Percentiles rank a stretch among this genome's conserved stretches.
Conservation (phyloP, 1,140 invertebrate genomes). For the Platorchestia sp. region DNA sequence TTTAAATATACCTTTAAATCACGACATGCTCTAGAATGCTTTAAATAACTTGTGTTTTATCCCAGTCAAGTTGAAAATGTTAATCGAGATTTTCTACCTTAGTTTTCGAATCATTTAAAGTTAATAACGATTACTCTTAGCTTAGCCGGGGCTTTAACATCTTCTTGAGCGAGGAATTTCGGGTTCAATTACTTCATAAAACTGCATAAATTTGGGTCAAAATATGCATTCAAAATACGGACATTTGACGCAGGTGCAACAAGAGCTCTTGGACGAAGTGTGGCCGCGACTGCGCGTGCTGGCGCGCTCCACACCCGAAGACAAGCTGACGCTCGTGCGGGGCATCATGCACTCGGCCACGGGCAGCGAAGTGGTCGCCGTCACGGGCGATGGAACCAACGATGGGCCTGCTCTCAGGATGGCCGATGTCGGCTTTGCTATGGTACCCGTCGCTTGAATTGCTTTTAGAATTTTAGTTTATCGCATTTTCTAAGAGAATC, state of each 20-base stretch:
- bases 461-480: background rate
- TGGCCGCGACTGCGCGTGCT: conserved; percentile 78
- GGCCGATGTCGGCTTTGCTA: conserved; percentile 80
- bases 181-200: no score
- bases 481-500: no score
- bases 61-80: no score
- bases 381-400: conserved; percentile 82
- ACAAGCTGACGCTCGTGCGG: conserved; percentile 79
- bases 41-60: no score
- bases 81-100: no score
- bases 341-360: conserved; percentile 78
- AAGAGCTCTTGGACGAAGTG: conserved; percentile 75
- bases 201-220: no score
- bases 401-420: conserved; percentile 80
- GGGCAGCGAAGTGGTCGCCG: conserved; percentile 78
- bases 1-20: no score
- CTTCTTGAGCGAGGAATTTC: no score
- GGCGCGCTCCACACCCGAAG: conserved; percentile 78
- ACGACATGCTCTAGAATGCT: no score
- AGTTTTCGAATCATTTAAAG: no score
- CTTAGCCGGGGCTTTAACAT: no score
- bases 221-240: background rate
- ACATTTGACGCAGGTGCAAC: conserved; percentile 69
- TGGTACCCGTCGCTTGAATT: conserved; percentile 72
- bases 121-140: no score